These are phyloP conservation scores for Ips typographus DNA, from an alignment of 1,140 invertebrate genomes.

Conservation along the genomic window DNA sequence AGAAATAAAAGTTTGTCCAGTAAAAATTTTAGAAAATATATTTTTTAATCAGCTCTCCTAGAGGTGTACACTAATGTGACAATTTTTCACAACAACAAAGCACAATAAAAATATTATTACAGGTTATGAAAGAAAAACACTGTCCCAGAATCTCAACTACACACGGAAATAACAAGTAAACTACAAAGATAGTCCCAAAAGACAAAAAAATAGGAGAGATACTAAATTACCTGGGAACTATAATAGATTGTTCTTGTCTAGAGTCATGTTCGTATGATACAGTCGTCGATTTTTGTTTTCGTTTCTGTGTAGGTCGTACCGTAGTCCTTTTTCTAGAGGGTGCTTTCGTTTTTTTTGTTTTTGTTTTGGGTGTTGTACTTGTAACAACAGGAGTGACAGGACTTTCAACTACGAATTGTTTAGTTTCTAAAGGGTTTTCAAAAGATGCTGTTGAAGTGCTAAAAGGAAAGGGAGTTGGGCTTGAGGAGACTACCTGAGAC, in stretches of 20 bases:
- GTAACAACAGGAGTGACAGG: constrained; percentile 1
- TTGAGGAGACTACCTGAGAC: background rate
- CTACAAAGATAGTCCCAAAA: no score
- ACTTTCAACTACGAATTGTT: no score
- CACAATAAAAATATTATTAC: no score
- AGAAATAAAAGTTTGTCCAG: no score
- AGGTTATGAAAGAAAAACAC: no score
- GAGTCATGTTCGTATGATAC: constrained; percentile 29
- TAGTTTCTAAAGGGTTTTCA: constrained; percentile 14
- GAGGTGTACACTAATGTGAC: no score
- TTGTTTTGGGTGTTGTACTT: constrained; percentile 15
- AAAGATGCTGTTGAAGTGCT: background rate
- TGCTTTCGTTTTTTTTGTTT: constrained; percentile 12
- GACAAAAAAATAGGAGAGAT: background rate
- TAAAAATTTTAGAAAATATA: no score
- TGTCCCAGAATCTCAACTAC: no score
- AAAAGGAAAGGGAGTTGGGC: background rate
- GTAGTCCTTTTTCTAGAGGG: constrained; percentile 26
- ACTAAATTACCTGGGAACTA: constrained; percentile 25
- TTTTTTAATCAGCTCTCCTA: no score
- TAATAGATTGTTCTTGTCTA: constrained; percentile 31
- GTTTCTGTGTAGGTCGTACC: constrained; percentile 12
- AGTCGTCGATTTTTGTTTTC: constrained; percentile 19
- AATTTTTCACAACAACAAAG: no score
- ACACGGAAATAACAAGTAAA: no score